Base-by-base conservation (phyloP, 2,888 invertebrate species). In the Eurytoma adleriae region DNA sequence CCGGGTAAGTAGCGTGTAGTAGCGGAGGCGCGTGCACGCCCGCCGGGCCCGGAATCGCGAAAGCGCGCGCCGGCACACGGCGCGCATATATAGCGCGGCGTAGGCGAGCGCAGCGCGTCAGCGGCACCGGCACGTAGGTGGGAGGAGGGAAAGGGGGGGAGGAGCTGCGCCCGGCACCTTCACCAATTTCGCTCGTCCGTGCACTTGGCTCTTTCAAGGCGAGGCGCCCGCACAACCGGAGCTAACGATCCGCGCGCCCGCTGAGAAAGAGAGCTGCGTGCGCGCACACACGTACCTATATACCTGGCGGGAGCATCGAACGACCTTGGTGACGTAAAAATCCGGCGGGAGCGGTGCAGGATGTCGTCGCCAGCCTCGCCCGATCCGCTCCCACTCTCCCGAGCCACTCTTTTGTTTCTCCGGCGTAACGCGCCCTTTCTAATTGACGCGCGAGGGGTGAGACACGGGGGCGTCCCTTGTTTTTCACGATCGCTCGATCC, bases 241-340 rank as follows among this genome's bases (percentile, higher is more conserved):
- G 54, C 20, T 52, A 68, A 27, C 13, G n/a, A 27, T 40, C 40
- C 40, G 10, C 40, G 40, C 40, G 30, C 30, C 30, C 64, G 54
- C 64, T 54, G 75, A 57, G 67, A 27, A 50, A 57, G 24, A 57
- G 62, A 16, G 14, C n/a, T 27, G 27, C 62, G 16, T 10, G 40
- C 40, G 1, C 27, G 10, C 64, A 18, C 18, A 14, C 24, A 57
- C 13, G 56, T 57, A 66, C 61, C 61, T 24, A 16, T 12, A 56
- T 20, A 50, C 24, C 50, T 24, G 40, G 40, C 64, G 79, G 77
- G 83, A 79, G 81, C 82, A 79, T 83, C 81, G 83, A 83, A 83
- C 83, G 83, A 18, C 83, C 83, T 83, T 83, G 83, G 54, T 78
- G 72, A 78, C 78, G 67, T 59, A 78, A 78, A 78, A 59, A 18